A percentile compares a stretch with the other conserved stretches of the same genome.
Evolutionary conservation across 2,797 vertebrate genomes (phyloP).

Genomic region (Atherinosoma microstoma): DNA sequence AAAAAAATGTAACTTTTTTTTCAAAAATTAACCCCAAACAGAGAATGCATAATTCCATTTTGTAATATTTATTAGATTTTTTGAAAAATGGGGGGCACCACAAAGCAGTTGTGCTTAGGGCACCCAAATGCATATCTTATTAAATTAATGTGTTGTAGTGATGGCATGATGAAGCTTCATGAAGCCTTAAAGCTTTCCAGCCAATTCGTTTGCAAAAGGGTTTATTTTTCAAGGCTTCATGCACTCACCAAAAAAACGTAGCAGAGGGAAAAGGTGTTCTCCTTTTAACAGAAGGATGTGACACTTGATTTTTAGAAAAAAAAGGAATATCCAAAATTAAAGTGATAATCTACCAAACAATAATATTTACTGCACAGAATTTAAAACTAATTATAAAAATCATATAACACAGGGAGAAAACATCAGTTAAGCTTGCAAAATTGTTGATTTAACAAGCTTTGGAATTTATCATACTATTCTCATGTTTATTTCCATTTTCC

Average conservation of each 20-base stretch:
- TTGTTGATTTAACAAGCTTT: slow-evolving; percentile 21
- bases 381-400: slow-evolving; percentile 17
- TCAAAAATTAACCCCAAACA: too few relatives aligned
- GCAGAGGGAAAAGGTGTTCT: background rate
- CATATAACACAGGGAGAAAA: background rate
- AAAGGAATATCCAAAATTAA: slow-evolving; percentile 20
- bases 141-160: too few relatives aligned
- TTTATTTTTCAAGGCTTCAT: too few relatives aligned
- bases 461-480: slow-evolving; percentile 3
- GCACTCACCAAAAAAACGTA: background rate
- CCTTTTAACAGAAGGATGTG: background rate
- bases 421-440: slow-evolving; percentile 27
- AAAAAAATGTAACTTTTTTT: too few relatives aligned
- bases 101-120: too few relatives aligned
- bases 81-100: too few relatives aligned
- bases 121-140: too few relatives aligned
- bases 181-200: too few relatives aligned
- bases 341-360: background rate
- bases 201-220: too few relatives aligned
- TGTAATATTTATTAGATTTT: too few relatives aligned
- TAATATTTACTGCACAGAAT: slow-evolving; percentile 37
- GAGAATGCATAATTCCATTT: too few relatives aligned
- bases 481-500: background rate
- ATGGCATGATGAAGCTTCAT: background rate
- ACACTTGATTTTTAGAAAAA: background rate